phyloP scores from a whole-genome alignment of 2,888 invertebrate genomes.

The Trypoxylon attenuatum region DNA sequence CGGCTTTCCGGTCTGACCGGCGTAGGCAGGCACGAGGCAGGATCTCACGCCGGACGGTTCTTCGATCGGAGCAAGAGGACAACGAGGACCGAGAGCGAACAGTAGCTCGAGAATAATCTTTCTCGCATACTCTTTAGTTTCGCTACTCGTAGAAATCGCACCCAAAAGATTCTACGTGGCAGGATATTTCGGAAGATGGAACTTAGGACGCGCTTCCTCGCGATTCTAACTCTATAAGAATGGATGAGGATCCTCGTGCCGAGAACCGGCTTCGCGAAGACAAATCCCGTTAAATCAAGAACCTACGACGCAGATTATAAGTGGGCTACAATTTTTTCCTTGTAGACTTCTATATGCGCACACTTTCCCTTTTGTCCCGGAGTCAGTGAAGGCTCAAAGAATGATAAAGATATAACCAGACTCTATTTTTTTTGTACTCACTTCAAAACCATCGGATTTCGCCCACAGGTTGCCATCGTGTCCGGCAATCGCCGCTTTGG shows the following conservation, averaged over 20 bases:
- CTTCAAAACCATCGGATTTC: constrained; percentile 94
- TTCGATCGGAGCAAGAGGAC: too few relatives aligned
- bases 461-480: constrained; percentile 97
- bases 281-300: not conserved
- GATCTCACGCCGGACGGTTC: constrained; percentile 12
- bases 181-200: not conserved
- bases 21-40: constrained; percentile 34
- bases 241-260: not conserved
- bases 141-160: not conserved
- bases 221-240: too few relatives aligned
- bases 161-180: not conserved
- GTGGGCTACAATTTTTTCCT: not conserved
- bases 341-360: too few relatives aligned
- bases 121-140: too few relatives aligned
- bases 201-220: too few relatives aligned
- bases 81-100: too few relatives aligned
- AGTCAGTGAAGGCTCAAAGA: too few relatives aligned
- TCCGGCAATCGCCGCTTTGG: constrained; percentile 95
- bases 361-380: not conserved
- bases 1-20: constrained; percentile 29
- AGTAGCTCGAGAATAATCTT: too few relatives aligned
- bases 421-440: too few relatives aligned
- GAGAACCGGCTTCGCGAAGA: not conserved
- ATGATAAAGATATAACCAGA: too few relatives aligned
- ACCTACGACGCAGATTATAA: not conserved